phyloP scores from a whole-genome alignment of 1,140 invertebrate genomes.

The Holcopasites calliopsidis region DNA sequence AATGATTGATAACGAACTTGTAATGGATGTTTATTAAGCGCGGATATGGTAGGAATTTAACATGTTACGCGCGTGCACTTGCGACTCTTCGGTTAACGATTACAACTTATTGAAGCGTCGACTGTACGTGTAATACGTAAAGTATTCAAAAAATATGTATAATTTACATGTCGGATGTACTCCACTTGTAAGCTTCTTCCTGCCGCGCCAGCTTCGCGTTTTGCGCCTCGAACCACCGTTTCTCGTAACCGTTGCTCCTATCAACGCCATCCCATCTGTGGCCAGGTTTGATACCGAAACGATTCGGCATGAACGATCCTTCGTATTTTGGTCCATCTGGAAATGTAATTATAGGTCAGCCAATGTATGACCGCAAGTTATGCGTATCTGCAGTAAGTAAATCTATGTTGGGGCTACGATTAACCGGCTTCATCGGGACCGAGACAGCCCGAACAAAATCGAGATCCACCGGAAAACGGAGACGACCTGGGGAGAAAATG shows the following conservation, averaged over 20 bases:
- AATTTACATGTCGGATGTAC: conserved; percentile 94
- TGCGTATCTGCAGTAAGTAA: conserved; percentile 78
- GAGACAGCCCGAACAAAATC: too few species aligned
- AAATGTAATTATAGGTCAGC: conserved; percentile 32
- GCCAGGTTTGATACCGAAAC: conserved; percentile 95
- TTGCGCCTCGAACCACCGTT: conserved; percentile 90
- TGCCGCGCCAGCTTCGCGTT: conserved; percentile 88
- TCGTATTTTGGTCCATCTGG: conserved; percentile 84
- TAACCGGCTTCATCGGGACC: too few species aligned
- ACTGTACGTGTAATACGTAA: not conserved
- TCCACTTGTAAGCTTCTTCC: conserved; percentile 97
- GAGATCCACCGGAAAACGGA: too few species aligned
- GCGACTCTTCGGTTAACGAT: not conserved
- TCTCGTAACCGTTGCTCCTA: conserved; percentile 97
- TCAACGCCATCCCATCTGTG: conserved; percentile 99
- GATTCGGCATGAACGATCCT: conserved; percentile 92
- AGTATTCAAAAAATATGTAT: not conserved
- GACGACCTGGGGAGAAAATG: too few species aligned
- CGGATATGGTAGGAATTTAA: too few species aligned
- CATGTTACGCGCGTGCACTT: too few species aligned
- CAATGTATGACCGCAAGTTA: not conserved
- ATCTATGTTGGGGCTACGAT: too few species aligned
- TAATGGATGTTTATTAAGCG: conserved; percentile 1
- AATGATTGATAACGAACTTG: not conserved
- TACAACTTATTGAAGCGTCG: not conserved